Conservation (phyloP, 1,140 invertebrate genomes). For the Pachypeltis micranthus region DNA sequence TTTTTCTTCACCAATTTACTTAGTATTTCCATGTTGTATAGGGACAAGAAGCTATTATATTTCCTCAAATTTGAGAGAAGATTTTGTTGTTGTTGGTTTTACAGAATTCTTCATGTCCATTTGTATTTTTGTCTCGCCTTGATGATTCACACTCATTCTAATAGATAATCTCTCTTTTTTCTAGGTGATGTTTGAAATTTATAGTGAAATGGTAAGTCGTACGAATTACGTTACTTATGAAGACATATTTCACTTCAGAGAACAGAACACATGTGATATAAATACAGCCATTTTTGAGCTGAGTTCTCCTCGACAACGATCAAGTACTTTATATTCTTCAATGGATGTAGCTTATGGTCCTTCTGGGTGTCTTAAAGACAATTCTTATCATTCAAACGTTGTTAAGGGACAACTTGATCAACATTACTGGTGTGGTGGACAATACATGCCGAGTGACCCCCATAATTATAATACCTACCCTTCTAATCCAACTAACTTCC, state of each 20-base stretch:
- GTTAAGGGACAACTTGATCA: conserved; percentile 4
- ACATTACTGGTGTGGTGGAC: conserved; percentile 4
- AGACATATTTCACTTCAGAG: conserved; percentile 52
- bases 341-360: background rate
- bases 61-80: too few species aligned
- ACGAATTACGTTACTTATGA: conserved; percentile 44
- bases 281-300: conserved; percentile 41
- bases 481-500: conserved; percentile 18
- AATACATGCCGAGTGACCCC: background rate
- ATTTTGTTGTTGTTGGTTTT: too few species aligned
- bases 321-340: background rate
- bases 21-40: too few species aligned
- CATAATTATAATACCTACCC: background rate
- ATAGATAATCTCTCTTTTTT: conserved; percentile 27
- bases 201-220: conserved; percentile 42
- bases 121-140: too few species aligned
- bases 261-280: conserved; percentile 46
- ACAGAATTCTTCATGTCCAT: too few species aligned
- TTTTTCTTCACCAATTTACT: too few species aligned
- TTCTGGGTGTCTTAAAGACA: background rate
- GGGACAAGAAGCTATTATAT: too few species aligned
- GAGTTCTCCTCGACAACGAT: conserved; percentile 33
- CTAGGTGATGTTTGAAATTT: conserved; percentile 43
- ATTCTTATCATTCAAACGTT: background rate
- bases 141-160: too few species aligned